Evolutionary conservation across 1,140 invertebrate species (phyloP), one percentile per base, ranked within the genome.

Genomic region (Zaprionus ornatus): DNA sequence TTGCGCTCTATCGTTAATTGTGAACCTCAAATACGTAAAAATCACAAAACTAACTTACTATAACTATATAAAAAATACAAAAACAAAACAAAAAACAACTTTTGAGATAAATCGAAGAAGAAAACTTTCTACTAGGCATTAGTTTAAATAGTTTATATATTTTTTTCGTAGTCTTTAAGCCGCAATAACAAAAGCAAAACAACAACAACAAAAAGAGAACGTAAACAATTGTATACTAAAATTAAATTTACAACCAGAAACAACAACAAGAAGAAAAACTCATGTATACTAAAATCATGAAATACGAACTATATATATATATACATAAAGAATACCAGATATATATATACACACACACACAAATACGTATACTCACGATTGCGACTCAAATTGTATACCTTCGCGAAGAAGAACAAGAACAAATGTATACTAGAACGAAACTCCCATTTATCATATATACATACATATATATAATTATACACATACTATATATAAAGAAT

Each of bases 111-210:
- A 25, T 27, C 17, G 52, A 61, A 55, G 40, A 45, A 45, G 40
- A 45, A 9, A 76, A 56, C 64, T 69, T 69, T 78, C 60, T 61
- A 74, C 56, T 78, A 78, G 72, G 65, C 65, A 75, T 78, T 78
- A 77, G 71, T 77, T 74, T 71, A 70, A 76, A 74, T 77, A 78
- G 75, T 78, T 77, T 74, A 76, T 73, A 72, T 74, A 78, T 74
- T 65, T 78, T 78, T 78, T 74, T 78, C 65, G 40, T 78, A 78
- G 76, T 29, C n/a, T 56, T 25, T 78, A 74, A 78, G 72, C 71
- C 56, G 75, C 69, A 68, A 67, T 15, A 50, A 62, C n/a, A 45
- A 45, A 74, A 62, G 10, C 9, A 69, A 63, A 54, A 55, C 60
- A 2, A 45, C 10, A 19, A 62, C n/a, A 21, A 55, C 4, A 63